Percentiles rank a stretch among this genome's conserved stretches.
phyloP scores from a whole-genome alignment of 2,113 vertebrate genomes.

The Rhinolophus sinicus region DNA sequence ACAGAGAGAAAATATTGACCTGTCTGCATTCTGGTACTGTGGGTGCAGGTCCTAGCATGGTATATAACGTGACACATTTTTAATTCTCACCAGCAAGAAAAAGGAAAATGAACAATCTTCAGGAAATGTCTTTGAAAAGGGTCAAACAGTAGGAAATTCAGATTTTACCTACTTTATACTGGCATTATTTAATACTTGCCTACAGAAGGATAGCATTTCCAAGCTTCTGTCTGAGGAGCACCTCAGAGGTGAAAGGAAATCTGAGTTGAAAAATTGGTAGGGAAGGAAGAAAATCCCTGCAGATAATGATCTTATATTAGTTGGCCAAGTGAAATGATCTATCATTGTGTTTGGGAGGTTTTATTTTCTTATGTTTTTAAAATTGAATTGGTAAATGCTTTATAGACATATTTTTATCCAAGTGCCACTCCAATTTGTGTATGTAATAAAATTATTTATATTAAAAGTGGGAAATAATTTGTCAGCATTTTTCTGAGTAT shows the following conservation, averaged over 20 bases:
- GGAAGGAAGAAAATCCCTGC: conserved; percentile 51
- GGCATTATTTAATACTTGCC: conserved; percentile 49
- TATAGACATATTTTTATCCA: conserved; percentile 83
- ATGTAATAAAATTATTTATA: conserved; percentile 86
- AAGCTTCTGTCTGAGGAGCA: neutral
- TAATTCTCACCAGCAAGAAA: conserved; percentile 69
- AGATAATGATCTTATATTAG: conserved; percentile 40
- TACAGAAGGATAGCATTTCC: conserved; percentile 55
- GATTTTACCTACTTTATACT: conserved; percentile 18
- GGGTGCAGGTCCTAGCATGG: conserved; percentile 60
- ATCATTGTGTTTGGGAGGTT: conserved; percentile 68
- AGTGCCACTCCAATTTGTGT: conserved; percentile 85
- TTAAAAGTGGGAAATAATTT: conserved; percentile 74
- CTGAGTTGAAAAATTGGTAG: conserved; percentile 58
- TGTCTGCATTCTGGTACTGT: conserved; percentile 72
- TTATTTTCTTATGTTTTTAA: conserved; percentile 78
- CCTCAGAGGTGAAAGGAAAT: conserved; percentile 65
- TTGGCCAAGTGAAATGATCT: conserved; percentile 55
- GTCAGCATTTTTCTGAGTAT: conserved; percentile 77
- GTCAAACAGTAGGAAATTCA: conserved; percentile 33
- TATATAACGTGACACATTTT: conserved; percentile 5
- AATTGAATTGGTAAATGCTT: conserved; percentile 72
- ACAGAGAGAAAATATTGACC: conserved; percentile 66
- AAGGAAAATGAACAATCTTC: conserved; percentile 57
- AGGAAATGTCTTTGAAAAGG: conserved; percentile 72